These are phyloP conservation scores for Platycheirus albimanus DNA, from an alignment of 2,888 invertebrate species.

Conservation along the genomic window DNA sequence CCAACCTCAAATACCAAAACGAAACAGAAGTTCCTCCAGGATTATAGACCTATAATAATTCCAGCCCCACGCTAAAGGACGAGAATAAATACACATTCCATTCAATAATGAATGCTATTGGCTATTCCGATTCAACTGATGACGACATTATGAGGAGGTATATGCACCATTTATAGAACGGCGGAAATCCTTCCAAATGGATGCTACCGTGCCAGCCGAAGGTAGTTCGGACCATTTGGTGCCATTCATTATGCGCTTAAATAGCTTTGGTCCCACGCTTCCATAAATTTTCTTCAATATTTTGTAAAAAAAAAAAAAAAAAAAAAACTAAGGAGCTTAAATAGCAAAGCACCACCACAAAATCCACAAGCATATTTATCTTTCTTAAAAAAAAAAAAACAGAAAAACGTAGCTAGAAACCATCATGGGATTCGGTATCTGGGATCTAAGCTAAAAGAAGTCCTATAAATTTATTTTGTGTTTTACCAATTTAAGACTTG, in stretches of 20 bases:
- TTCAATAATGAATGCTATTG: too few species aligned
- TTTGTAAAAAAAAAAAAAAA: background rate
- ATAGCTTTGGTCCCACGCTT: slow-evolving; percentile 9
- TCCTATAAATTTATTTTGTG: slow-evolving; percentile 32
- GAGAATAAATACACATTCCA: too few species aligned
- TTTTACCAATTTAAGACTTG: slow-evolving; percentile 35
- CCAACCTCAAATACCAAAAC: too few species aligned
- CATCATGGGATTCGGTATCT: background rate
- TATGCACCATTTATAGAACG: background rate
- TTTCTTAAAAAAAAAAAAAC: too few species aligned
- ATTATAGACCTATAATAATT: background rate
- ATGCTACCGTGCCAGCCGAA: background rate
- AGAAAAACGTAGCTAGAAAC: background rate
- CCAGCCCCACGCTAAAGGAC: too few species aligned
- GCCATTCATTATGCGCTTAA: background rate
- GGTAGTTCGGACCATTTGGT: background rate
- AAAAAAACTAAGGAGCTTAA: slow-evolving; percentile 4
- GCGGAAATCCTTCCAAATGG: background rate
- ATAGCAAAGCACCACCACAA: background rate
- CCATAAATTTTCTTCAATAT: background rate
- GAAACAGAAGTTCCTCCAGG: background rate
- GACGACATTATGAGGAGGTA: background rate
- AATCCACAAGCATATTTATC: slow-evolving; percentile 10
- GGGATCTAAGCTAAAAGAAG: slow-evolving; percentile 18
- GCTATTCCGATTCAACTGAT: background rate